Evolutionary conservation across 2,888 invertebrate species (phyloP), one percentile per base, ranked within the genome.

Genomic region (Molorchus minor): DNA sequence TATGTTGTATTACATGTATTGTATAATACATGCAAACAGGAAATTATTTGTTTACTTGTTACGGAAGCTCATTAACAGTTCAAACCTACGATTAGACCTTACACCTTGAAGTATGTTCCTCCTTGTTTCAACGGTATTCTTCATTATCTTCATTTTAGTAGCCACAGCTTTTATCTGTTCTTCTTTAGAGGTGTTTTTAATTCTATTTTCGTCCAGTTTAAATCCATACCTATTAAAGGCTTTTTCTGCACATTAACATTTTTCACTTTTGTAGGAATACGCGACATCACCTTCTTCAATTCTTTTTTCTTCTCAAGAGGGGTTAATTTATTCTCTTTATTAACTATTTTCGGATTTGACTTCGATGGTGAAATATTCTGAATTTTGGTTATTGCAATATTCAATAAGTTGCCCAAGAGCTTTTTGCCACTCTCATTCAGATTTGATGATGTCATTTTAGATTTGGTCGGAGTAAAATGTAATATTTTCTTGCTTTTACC

Each of bases 11-110:
- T n/a, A n/a, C n/a, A n/a, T n/a, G n/a, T n/a, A n/a, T n/a, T n/a
- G n/a, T n/a, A n/a, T n/a, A n/a, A n/a, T n/a, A n/a, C n/a, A n/a
- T n/a, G n/a, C n/a, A n/a, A n/a, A n/a, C n/a, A n/a, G n/a, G n/a
- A n/a, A n/a, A n/a, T n/a, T n/a, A n/a, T n/a, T n/a, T n/a, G n/a
- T 33, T 36, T 49, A 21, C 56, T 69, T 65, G 35, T 68, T 67
- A 16, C 75, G 66, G 77, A 87, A 82, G 68, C 85, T 82, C 90
- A 90, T 91, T 70, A 89, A 86, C 52, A 91, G 76, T 54, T 91
- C 89, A 69, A 91, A 91, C 38, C 91, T 81, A 33, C 89, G 82
- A 77, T 91, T 91, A 0, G 87, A 86, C 30, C 91, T 81, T 0
- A 91, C 90, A 0, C 90, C 90, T 62, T 86, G 87, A 0, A 90